phyloP scores from a whole-genome alignment of 2,113 vertebrate genomes.

The Otolemur garnettii region DNA sequence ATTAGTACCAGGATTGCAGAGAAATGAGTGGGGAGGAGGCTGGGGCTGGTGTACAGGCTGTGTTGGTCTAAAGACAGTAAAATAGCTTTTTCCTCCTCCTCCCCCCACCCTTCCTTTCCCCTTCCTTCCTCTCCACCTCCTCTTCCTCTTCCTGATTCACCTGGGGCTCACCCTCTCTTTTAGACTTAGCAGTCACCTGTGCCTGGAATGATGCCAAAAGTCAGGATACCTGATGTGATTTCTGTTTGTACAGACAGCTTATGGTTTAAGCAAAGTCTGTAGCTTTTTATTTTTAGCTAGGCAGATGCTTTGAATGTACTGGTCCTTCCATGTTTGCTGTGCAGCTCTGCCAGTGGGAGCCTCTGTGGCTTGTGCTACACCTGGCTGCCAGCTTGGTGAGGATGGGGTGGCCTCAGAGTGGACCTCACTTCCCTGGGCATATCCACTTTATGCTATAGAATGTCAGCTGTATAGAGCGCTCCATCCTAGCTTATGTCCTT shows the following conservation, averaged over 20 bases:
- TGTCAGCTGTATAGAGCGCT: neutral
- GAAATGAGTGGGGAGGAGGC: neutral
- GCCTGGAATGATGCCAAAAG: slow-evolving; percentile 69
- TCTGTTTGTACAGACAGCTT: slow-evolving; percentile 73
- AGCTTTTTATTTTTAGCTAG: neutral
- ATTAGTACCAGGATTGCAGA: neutral
- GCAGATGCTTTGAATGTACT: slow-evolving; percentile 62
- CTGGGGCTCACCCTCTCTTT: slow-evolving; percentile 73
- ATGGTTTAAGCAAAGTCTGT: slow-evolving; percentile 70
- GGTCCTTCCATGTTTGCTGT: slow-evolving; percentile 57
- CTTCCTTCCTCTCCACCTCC: neutral
- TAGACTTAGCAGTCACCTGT: slow-evolving; percentile 75
- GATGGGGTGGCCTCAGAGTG: neutral
- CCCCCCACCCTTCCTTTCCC: neutral
- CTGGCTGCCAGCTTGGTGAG: neutral
- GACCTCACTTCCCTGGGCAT: neutral
- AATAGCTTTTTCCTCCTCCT: slow-evolving; percentile 1
- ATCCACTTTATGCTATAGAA: neutral
- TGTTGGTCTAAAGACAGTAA: slow-evolving; percentile 70
- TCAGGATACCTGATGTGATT: slow-evolving; percentile 69
- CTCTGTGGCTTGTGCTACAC: neutral
- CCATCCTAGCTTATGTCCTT: neutral
- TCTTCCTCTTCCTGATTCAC: slow-evolving; percentile 7
- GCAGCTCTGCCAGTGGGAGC: slow-evolving; percentile 42
- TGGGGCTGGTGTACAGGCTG: neutral